Conservation (phyloP, 2,113 vertebrate species). For the Panthera uncia region DNA sequence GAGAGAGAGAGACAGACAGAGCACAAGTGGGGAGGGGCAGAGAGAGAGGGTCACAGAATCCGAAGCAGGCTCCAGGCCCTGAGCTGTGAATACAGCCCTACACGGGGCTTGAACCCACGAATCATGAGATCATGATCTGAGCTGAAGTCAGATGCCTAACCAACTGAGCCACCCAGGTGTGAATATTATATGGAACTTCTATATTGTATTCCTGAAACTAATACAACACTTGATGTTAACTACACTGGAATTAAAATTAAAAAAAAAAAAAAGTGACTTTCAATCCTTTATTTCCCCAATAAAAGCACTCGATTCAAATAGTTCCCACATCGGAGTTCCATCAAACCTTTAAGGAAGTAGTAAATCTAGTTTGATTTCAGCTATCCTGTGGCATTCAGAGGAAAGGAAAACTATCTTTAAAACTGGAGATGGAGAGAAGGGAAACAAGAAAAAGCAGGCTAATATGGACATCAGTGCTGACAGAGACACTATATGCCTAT, state of each 20-base stretch:
- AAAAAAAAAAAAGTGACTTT: neutral
- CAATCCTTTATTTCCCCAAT: neutral
- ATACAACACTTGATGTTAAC: neutral
- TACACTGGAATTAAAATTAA: neutral
- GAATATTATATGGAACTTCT: neutral
- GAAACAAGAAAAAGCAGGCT: neutral
- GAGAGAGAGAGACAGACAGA: no score
- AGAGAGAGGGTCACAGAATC: no score
- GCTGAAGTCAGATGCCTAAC: no score
- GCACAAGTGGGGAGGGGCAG: no score
- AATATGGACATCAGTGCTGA: neutral
- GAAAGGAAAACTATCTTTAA: neutral
- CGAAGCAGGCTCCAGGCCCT: no score
- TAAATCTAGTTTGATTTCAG: neutral
- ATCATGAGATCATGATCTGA: no score
- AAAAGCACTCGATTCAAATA: neutral
- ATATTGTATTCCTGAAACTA: neutral
- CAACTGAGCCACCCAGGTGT: no score
- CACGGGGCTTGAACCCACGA: no score
- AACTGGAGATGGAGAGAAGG: neutral
- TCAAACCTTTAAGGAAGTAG: neutral
- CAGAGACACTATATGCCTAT: neutral
- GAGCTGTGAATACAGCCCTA: no score
- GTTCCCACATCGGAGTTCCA: neutral
- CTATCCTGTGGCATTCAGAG: neutral